Percentiles rank a stretch among this genome's conserved stretches.
phyloP scores from a whole-genome alignment of 2,888 invertebrate genomes.

The Drosophila koepferae region DNA sequence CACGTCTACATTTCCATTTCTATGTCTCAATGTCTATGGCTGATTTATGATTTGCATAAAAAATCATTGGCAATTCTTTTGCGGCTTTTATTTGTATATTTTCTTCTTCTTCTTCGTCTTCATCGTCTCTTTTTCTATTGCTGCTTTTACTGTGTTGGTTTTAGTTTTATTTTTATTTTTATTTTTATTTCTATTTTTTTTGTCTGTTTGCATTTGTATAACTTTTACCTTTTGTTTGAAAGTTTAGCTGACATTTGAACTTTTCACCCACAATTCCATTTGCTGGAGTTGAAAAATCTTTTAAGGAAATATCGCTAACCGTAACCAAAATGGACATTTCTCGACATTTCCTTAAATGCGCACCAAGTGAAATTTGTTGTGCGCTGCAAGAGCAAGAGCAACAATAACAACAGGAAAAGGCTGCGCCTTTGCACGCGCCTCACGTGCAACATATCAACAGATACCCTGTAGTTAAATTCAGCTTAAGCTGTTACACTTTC shows the following conservation, averaged over 20 bases:
- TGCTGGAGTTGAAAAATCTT: conserved; percentile 59
- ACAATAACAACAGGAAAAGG: conserved; percentile 40
- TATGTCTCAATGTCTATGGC: conserved; percentile 60
- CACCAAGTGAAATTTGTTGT: conserved; percentile 73
- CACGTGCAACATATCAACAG: conserved; percentile 49
- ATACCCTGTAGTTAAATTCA: conserved; percentile 31
- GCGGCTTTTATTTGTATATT: conserved; percentile 53
- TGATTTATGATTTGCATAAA: conserved; percentile 82
- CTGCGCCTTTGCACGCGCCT: conserved; percentile 71
- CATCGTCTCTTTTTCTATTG: neutral
- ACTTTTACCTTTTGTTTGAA: conserved; percentile 79
- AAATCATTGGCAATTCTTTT: conserved; percentile 74
- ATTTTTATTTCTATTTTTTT: conserved; percentile 2
- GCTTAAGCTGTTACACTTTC: neutral
- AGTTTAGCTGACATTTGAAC: conserved; percentile 78
- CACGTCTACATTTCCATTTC: conserved; percentile 65
- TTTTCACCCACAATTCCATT: conserved; percentile 82
- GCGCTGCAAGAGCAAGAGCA: conserved; percentile 10
- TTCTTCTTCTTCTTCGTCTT: conserved; percentile 24
- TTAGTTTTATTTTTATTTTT: conserved; percentile 8
- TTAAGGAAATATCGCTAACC: conserved; percentile 70
- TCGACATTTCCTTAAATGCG: conserved; percentile 82
- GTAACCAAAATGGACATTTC: conserved; percentile 79
- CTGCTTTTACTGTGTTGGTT: conserved; percentile 47
- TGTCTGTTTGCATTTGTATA: conserved; percentile 30